Conservation (phyloP, 2,888 invertebrate genomes). For the Steromphala cineraria region DNA sequence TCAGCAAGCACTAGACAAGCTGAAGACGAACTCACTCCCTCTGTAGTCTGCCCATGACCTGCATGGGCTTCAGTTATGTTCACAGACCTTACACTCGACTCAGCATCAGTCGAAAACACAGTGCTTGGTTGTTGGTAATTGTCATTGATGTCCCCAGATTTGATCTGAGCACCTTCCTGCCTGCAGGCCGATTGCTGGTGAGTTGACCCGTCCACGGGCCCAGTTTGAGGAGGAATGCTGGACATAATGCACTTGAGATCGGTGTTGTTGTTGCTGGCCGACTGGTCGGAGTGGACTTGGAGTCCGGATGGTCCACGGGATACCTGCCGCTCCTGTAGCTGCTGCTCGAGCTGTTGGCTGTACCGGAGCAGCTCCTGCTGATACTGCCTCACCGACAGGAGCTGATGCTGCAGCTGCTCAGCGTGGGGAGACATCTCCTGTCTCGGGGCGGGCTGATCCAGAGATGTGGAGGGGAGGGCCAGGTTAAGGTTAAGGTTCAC, state of each 20-base stretch:
- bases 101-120: background rate
- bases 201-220: background rate
- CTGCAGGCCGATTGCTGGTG: background rate
- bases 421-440: background rate
- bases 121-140: background rate
- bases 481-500: background rate
- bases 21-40: background rate
- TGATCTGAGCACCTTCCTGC: background rate
- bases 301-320: background rate
- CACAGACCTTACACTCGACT: background rate
- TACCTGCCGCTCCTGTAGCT: background rate
- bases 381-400: background rate
- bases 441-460: background rate
- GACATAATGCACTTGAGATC: background rate
- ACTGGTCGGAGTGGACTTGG: background rate
- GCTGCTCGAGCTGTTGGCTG: background rate
- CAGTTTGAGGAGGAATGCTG: background rate
- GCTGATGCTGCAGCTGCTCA: background rate
- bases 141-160: conserved; percentile 3
- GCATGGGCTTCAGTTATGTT: background rate
- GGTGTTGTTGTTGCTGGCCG: background rate
- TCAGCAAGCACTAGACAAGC: background rate
- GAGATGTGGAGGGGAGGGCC: background rate
- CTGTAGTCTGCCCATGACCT: background rate
- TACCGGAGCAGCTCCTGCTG: background rate